Conservation (phyloP, 2,888 invertebrate genomes). For the Druceiella hillmani region DNA sequence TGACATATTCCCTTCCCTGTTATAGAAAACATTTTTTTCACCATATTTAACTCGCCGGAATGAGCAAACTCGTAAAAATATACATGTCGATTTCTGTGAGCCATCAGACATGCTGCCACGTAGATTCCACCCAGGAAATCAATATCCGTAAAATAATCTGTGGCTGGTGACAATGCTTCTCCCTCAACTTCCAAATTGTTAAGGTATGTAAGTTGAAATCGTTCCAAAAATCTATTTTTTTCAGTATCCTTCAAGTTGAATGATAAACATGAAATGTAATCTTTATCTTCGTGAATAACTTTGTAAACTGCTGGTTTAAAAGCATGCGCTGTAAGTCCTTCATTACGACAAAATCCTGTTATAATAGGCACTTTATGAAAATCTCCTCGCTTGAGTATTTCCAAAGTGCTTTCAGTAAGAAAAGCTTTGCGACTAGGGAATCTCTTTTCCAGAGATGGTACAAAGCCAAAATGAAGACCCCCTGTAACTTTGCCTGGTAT, state of each 20-base stretch:
- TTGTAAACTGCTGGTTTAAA: conserved; percentile 18
- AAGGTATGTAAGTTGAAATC: conserved; percentile 42
- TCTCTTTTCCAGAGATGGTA: conserved; percentile 39
- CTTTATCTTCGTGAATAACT: conserved; percentile 28
- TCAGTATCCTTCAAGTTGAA: conserved; percentile 30
- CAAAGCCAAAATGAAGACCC: conserved; percentile 44
- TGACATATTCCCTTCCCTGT: conserved; percentile 52
- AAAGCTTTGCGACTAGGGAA: conserved; percentile 40
- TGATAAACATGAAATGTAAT: conserved; percentile 34
- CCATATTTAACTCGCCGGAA: conserved; percentile 48
- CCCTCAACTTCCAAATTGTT: conserved; percentile 32
- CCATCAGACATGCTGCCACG: conserved; percentile 32
- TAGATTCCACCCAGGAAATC: conserved; percentile 40
- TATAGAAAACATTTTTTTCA: conserved; percentile 40
- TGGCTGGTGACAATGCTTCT: conserved; percentile 37
- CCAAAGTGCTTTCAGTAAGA: conserved; percentile 36
- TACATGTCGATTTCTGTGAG: conserved; percentile 38
- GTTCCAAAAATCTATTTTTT: conserved; percentile 29
- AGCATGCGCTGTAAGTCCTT: conserved; percentile 38
- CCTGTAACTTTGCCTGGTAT: conserved; percentile 30
- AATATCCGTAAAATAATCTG: conserved; percentile 47
- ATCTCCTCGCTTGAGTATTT: conserved; percentile 36
- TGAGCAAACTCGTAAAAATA: conserved; percentile 57
- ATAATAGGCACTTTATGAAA: conserved; percentile 47
- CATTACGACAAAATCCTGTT: conserved; percentile 43